Percentiles rank a stretch among this genome's conserved stretches.
Conservation (phyloP, 2,888 invertebrate genomes). For the Melipona bicolor region DNA sequence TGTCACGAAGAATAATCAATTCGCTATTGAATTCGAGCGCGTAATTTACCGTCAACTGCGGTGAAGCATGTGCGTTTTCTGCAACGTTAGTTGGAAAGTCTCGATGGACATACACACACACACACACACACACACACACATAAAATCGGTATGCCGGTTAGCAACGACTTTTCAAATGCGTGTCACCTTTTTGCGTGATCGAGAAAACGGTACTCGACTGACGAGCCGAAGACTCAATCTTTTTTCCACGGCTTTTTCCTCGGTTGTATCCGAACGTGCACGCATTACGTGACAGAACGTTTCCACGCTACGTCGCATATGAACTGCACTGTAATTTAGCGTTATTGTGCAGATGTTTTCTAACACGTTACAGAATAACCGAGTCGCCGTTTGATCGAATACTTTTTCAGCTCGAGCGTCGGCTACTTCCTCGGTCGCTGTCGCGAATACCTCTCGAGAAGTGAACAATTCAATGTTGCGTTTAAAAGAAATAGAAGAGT, state of each 20-base stretch:
- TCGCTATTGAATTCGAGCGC: no score
- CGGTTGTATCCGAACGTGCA: background rate
- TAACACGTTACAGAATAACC: background rate
- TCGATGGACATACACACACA: conserved; percentile 33
- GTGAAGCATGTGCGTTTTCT: background rate
- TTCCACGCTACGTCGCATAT: background rate
- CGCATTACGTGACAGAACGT: background rate
- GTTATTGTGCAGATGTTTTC: background rate
- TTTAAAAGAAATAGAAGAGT: background rate
- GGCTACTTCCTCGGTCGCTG: background rate
- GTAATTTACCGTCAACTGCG: background rate
- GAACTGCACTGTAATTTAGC: conserved; percentile 11
- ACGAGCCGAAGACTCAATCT: conserved; percentile 47
- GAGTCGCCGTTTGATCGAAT: background rate
- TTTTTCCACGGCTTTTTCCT: conserved; percentile 16
- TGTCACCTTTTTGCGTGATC: conserved; percentile 71
- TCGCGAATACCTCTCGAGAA: background rate
- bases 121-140: no score
- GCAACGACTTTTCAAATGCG: conserved; percentile 73
- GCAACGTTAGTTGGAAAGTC: conserved; percentile 47
- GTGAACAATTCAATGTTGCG: background rate
- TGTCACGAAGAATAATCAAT: no score
- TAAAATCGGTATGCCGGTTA: conserved; percentile 59
- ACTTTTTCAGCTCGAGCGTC: background rate
- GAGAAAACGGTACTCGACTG: conserved; percentile 67